Base-by-base conservation (phyloP, 2,113 vertebrate species). In the Tiliqua scincoides region DNA sequence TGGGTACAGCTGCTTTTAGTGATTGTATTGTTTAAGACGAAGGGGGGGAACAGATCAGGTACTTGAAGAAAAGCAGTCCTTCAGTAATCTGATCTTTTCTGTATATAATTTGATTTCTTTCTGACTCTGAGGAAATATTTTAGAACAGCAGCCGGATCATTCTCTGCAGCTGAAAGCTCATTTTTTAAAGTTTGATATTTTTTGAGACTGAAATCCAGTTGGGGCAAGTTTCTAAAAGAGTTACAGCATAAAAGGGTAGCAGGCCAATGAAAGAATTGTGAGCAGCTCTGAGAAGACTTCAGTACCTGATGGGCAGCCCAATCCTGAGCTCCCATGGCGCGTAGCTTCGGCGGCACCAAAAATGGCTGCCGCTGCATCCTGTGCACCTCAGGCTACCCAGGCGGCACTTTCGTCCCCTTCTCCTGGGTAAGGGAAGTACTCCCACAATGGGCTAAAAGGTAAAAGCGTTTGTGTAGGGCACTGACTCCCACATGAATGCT, bases 31-130 rank as follows among this genome's bases (percentile, higher is more conserved):
- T 82, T 75, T 82, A 88, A 61, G 77, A 32, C 52, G 37, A 79
- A 57, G 61, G 62, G 82, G 79, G 62, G 73, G 87, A 95, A 48
- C 81, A 89, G 91, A 87, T 90, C 82, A 91, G 43, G 17, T 85
- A 32, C 92, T 94, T 93, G 67, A 85, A 91, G 93, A 84, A 83
- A 91, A 84, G 88, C 52, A 95, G 89, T 54, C 83, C 62, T 93
- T 88, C 79, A 57, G 84, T 93, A 94, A 95, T 93, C 89, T 92
- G 89, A 90, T 94, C 82, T 88, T 82, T 11, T 89, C 57, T 86
- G 1, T 89, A 81, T 79, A 65, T 91, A 91, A 93, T 93, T 89
- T 85, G 65, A 94, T 95, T 95, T 94, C 84, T 92, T 67, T 92
- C 87, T 92, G 84, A 89, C 80, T 91, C 43, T 88, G 73, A 92